Evolutionary conservation across 2,888 invertebrate genomes (phyloP).

Genomic region (Spilarctia lutea): DNA sequence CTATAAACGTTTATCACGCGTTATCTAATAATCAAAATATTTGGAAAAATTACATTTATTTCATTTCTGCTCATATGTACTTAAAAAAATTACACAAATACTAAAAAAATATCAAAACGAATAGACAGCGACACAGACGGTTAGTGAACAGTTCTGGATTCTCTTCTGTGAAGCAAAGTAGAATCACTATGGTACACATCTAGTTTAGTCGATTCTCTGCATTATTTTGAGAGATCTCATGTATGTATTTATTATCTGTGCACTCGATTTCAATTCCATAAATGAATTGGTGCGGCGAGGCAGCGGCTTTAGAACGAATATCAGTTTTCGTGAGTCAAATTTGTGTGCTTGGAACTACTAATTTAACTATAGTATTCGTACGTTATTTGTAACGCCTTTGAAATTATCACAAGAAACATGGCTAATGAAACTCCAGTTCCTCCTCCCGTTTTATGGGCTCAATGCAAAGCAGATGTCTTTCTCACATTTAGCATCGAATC

Average conservation of each 20-base stretch:
- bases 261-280: constrained; percentile 57
- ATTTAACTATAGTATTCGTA: constrained; percentile 26
- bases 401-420: constrained; percentile 59
- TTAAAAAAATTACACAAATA: no score
- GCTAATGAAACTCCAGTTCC: constrained; percentile 86
- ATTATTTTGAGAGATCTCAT: neutral
- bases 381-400: constrained; percentile 16
- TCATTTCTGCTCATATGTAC: no score
- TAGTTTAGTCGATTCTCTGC: neutral
- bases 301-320: constrained; percentile 38
- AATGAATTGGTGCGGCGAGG: constrained; percentile 65
- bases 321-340: constrained; percentile 49
- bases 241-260: constrained; percentile 32
- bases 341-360: constrained; percentile 40
- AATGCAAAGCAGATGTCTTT: constrained; percentile 93
- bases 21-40: no score
- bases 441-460: constrained; percentile 98
- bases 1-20: no score
- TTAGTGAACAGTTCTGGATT: no score
- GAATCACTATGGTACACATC: no score
- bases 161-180: no score
- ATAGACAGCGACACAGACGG: no score
- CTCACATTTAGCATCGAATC: constrained; percentile 97
- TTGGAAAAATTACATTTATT: no score
- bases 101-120: no score